A percentile compares a stretch with the other conserved stretches of the same genome.
Conservation (phyloP, 1,140 invertebrate genomes). For the Thrips palmi region DNA sequence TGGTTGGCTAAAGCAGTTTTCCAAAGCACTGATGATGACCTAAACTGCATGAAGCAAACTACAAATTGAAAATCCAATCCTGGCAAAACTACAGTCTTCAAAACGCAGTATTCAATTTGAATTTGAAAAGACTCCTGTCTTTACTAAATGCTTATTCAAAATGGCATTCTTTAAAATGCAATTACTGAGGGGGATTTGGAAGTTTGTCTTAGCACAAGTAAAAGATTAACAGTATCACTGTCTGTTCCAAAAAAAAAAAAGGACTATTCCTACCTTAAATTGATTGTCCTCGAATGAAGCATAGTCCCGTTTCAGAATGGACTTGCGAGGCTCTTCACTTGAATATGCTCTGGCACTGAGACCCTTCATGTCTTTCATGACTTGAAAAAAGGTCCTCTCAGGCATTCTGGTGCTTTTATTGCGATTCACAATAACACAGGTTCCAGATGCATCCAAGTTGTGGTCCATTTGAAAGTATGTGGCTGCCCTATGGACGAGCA, state of each 20-base stretch:
- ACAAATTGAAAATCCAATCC: too few relatives aligned
- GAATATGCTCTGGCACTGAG: neutral
- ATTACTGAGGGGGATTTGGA: too few relatives aligned
- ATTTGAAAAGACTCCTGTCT: too few relatives aligned
- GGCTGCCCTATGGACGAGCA: constrained; percentile 85
- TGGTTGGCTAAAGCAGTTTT: too few relatives aligned
- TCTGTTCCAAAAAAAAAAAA: neutral
- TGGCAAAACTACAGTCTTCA: too few relatives aligned
- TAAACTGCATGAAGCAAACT: too few relatives aligned
- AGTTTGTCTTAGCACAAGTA: neutral
- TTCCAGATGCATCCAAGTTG: constrained; percentile 74
- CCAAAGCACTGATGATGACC: too few relatives aligned
- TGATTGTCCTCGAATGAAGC: constrained; percentile 47
- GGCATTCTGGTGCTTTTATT: constrained; percentile 59
- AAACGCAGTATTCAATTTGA: too few relatives aligned
- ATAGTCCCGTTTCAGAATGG: constrained; percentile 67
- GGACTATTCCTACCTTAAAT: constrained; percentile 25
- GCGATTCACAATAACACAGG: constrained; percentile 65
- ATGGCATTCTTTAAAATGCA: too few relatives aligned
- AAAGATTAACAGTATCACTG: neutral
- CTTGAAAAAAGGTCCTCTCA: constrained; percentile 19
- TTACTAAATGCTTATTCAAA: too few relatives aligned
- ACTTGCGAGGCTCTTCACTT: constrained; percentile 44
- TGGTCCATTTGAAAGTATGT: constrained; percentile 88
- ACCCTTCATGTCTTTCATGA: neutral